Evolutionary conservation across 2,113 vertebrate genomes (phyloP), one percentile per base, ranked within the genome.

Genomic region (Hemibagrus wyckioides): DNA sequence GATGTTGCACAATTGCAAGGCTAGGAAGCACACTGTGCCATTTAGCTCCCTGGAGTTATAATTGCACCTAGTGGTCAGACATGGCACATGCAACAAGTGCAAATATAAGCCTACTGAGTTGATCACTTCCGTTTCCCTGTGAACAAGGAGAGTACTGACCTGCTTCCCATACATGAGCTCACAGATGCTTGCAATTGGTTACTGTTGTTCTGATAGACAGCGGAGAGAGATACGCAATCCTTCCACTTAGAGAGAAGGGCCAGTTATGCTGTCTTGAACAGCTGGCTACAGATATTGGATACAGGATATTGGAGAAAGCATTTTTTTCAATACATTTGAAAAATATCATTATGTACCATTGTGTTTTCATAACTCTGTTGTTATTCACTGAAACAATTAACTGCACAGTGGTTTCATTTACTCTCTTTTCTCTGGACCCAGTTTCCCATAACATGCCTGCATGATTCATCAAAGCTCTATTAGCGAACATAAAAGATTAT

Each of bases 161-260:
- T 57, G 52, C 19, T 39, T 81, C 79, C 79, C 21, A 28, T 59
- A 57, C 33, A 41, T 81, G 54, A 59, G 33, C 36, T 81, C 33
- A 80, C 52, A 80, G 19, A 39, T 57, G 79, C n/a, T 36, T 13
- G 77, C 21, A 80, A 56, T 56, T 80, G 52, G 19, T 80, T 56
- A 57, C 30, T 56, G 30, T 80, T 57, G 30, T 80, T 48, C 30
- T 80, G 77, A 56, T 80, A 54, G n/a, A 80, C 30, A 56, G n/a
- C 30, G 7, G 19, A 36, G 13, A 57, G n/a, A 80, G 52, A 56
- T 23, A 80, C 56, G 17, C n/a, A 56, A 56, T 80, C 30, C 76
- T 30, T 56, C 48, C 50, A 80, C 50, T 14, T 8, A 11, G 14
- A 79, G 76, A 30, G 48, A 21, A 23, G 76, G 28, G 2, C n/a